Percentiles rank a stretch among this genome's conserved stretches.
These are phyloP conservation scores for Gryllus bimaculatus DNA, from an alignment of 1,140 invertebrate species.

Conservation along the genomic window DNA sequence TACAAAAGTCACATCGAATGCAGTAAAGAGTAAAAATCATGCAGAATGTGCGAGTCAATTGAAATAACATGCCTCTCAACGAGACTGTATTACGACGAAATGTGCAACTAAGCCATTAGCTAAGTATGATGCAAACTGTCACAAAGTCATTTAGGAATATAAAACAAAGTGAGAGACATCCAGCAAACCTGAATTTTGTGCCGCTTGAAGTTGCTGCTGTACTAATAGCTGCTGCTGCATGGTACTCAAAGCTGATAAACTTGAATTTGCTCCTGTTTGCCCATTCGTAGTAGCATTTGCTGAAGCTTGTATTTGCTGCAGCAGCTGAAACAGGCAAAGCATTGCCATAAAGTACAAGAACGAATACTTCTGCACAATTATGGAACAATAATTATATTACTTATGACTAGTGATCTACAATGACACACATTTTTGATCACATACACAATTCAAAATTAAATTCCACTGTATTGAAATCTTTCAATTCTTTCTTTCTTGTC, in stretches of 20 bases:
- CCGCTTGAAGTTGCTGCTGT: constrained; percentile 66
- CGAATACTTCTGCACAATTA: no score
- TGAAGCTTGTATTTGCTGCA: constrained; percentile 24
- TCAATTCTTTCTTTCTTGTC: no score
- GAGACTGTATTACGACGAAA: neutral
- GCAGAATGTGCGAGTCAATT: no score
- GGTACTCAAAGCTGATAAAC: constrained; percentile 29
- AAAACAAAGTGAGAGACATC: neutral
- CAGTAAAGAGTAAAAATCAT: no score
- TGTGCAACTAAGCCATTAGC: neutral
- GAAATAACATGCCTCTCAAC: neutral
- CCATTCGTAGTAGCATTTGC: constrained; percentile 29
- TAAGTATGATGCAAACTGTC: neutral
- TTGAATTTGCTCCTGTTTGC: constrained; percentile 38
- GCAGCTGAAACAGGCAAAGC: constrained; percentile 24
- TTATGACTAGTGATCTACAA: no score
- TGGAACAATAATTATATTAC: no score
- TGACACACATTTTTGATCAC: no score
- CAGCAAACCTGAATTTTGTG: constrained; percentile 39
- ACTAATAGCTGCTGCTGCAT: constrained; percentile 47
- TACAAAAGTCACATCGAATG: no score
- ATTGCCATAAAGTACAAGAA: neutral
- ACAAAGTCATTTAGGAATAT: no score
- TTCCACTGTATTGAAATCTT: no score
- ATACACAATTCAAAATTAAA: no score